A percentile compares a stretch with the other conserved stretches of the same genome.
These are phyloP conservation scores for Eufriesea mexicana DNA, from an alignment of 1,140 invertebrate genomes.

Conservation along the genomic window DNA sequence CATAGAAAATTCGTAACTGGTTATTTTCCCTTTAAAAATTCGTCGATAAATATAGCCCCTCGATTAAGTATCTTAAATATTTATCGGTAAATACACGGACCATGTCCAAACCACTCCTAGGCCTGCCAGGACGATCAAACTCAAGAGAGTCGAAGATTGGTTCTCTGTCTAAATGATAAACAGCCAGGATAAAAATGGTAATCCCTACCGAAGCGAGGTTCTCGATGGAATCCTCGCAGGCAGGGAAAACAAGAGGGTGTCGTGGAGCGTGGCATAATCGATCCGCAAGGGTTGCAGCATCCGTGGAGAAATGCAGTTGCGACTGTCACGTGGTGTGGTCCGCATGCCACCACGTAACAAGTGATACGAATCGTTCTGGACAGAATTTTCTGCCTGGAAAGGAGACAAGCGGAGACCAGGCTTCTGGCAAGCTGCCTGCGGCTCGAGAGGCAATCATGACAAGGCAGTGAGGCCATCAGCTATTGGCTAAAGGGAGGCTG, in stretches of 20 bases:
- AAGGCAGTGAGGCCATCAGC: slow-evolving; percentile 34
- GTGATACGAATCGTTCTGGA: slow-evolving; percentile 44
- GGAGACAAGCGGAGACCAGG: slow-evolving; percentile 12
- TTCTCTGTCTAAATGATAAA: no score
- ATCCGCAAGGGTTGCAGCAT: slow-evolving; percentile 26
- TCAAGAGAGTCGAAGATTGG: no score
- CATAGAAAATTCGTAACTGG: no score
- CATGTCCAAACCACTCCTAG: no score
- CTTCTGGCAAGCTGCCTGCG: slow-evolving; percentile 28
- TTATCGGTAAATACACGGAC: no score
- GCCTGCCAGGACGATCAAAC: no score
- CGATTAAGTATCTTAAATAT: no score
- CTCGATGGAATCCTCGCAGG: background rate
- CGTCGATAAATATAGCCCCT: no score
- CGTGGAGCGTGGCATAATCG: slow-evolving; percentile 30
- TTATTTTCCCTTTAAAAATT: no score
- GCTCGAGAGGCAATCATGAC: slow-evolving; percentile 43
- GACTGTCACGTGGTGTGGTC: slow-evolving; percentile 28
- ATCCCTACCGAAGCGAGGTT: no score
- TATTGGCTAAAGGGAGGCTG: slow-evolving; percentile 34
- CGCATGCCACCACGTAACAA: slow-evolving; percentile 43
- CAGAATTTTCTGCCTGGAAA: slow-evolving; percentile 31
- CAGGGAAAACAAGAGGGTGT: background rate
- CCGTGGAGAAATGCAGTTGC: slow-evolving; percentile 23
- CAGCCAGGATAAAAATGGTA: no score